Percentiles rank a stretch among this genome's conserved stretches.
phyloP scores from a whole-genome alignment of 1,140 invertebrate species.

The Formica selysi region DNA sequence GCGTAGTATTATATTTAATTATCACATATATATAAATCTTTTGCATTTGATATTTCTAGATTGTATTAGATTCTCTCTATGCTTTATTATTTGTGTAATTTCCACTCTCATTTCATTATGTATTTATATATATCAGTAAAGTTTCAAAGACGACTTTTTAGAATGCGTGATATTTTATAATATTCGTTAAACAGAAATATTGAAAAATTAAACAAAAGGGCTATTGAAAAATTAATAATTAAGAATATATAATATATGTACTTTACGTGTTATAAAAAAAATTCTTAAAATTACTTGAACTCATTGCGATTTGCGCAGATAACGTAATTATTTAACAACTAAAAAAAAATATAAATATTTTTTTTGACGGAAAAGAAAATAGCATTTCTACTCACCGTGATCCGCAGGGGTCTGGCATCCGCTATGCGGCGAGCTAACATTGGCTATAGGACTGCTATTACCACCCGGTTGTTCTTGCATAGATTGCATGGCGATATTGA shows the following conservation, averaged over 20 bases:
- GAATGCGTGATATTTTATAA: not conserved
- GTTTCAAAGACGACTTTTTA: not conserved
- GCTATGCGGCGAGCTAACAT: conserved; percentile 77
- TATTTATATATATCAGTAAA: not conserved
- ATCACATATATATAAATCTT: not conserved
- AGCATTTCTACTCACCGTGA: conserved; percentile 76
- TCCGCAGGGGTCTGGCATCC: conserved; percentile 81
- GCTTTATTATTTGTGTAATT: not conserved
- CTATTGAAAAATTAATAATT: not conserved
- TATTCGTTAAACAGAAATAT: not conserved
- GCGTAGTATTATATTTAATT: not conserved
- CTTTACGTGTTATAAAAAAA: too few relatives aligned
- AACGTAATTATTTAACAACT: not conserved
- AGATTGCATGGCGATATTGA: conserved; percentile 77
- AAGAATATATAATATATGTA: not conserved
- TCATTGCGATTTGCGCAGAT: not conserved
- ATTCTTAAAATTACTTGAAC: not conserved
- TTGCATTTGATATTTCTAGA: not conserved
- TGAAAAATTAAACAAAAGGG: not conserved
- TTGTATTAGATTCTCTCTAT: too few relatives aligned
- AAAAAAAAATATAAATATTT: not conserved
- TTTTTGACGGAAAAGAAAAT: too few relatives aligned
- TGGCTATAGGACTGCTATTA: conserved; percentile 74
- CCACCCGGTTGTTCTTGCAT: conserved; percentile 77
- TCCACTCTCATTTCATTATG: not conserved